Evolutionary conservation across 2,113 vertebrate genomes (phyloP), one percentile per base, ranked within the genome.

Genomic region (Prolemur simus): DNA sequence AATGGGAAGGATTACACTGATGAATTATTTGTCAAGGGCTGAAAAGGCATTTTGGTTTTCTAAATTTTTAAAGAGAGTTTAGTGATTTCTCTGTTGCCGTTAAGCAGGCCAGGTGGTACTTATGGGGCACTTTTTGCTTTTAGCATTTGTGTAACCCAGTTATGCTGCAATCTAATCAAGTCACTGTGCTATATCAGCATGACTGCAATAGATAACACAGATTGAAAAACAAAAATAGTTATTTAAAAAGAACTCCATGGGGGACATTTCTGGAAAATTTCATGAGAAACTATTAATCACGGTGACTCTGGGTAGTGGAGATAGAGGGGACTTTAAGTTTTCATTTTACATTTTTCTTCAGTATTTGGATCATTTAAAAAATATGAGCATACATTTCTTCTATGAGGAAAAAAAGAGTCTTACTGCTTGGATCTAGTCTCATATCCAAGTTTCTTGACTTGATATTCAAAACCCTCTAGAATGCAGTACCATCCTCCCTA

Each of bases 1-100:
- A 92, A 92, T 47, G 68, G 69, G 76, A 76, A 94, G 73, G 64
- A 68, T 90, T 94, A 92, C 54, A 82, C 54, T 90, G 76, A 96
- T 92, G 74, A 87, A 76, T 94, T 89, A 92, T 95, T 89, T 96
- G 76, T 93, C 69, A 96, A 90, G 47, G 21, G 74, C 17, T 90
- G 66, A 86, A 83, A 82, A 87, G 29, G 0, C 12, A 39, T 87
- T 96, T 89, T 71, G 9, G 23, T 49, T 92, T 91, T 83, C 81
- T 78, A 77, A 58, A 71, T 60, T 87, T 96, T 87, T 89, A 60
- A 76, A 92, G 23, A 82, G 29, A 73, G 25, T 14, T 49, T 73
- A 9, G 39, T 8, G 20, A 73, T 86, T 91, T 95, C n/a, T 64
- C 34, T 54, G 54, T 49, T 92, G 37, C 69, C 47, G 78, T 96